These are phyloP conservation scores for Zoanthus gigantus DNA, from an alignment of 92 coral and sea anemone species.

Conservation along the genomic window DNA sequence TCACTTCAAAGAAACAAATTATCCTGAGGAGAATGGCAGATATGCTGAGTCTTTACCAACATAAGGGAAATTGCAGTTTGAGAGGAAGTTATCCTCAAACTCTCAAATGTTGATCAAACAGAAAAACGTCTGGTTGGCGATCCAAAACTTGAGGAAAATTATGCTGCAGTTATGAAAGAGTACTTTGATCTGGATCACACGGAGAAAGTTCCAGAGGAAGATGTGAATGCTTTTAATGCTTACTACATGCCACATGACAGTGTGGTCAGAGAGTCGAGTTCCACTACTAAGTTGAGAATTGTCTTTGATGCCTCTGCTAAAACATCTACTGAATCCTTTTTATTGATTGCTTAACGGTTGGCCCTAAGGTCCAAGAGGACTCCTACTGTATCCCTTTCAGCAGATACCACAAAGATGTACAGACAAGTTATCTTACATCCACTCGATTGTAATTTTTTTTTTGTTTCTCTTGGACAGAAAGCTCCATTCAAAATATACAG, in stretches of 20 bases:
- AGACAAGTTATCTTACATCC: neutral
- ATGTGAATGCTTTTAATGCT: neutral
- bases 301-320: constrained; percentile 31
- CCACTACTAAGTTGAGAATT: neutral
- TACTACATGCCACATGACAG: constrained; percentile 31
- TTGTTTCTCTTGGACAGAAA: constrained; percentile 29
- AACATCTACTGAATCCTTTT: neutral
- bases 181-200: constrained; percentile 20
- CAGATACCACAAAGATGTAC: neutral
- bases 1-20: constrained; percentile 39
- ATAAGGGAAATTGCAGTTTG: constrained; percentile 21
- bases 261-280: constrained; percentile 22
- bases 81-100: constrained; percentile 46
- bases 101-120: constrained; percentile 14
- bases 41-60: constrained; percentile 40
- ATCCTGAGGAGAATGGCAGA: constrained; percentile 33
- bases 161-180: constrained; percentile 10
- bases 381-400: constrained; percentile 5
- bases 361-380: constrained; percentile 19
- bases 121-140: constrained; percentile 33
- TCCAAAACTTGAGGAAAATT: constrained; percentile 32
- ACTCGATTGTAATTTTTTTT: constrained; percentile 18
- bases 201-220: neutral
- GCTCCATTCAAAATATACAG: constrained; percentile 17
- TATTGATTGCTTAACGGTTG: constrained; percentile 28